Base-by-base conservation (phyloP, 2,888 invertebrate genomes). In the Polydrusus cervinus region DNA sequence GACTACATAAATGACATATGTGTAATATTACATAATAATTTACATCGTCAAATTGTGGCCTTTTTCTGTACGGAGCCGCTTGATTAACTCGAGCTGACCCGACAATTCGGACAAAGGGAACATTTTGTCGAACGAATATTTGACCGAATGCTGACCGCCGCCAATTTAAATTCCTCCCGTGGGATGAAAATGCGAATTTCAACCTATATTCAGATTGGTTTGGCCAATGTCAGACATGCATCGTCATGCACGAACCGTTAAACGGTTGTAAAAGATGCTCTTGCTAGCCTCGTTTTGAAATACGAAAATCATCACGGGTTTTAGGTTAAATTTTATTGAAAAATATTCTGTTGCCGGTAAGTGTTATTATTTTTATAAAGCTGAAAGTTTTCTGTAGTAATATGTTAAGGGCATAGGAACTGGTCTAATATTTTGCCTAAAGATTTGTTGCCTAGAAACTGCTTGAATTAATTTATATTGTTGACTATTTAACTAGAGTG, bases 111-210 rank as follows among this genome's bases (percentile, higher is more conserved):
- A 71, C 75, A 75, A 71, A 66, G 62, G 61, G 62, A 55, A 75
- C 66, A 71, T 75, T 71, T 43, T 40, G 51, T 45, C 57, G 73
- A 70, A 69, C 75, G 65, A 61, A 71, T 68, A 75, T 71, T 79
- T 75, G 69, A 74, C 81, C 81, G 79, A 84, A 80, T 80, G 84
- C 83, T 83, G 83, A 84, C 84, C 84, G 80, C 81, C 77, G 78
- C 80, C 84, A 84, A 85, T 84, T 85, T 84, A 83, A 84, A 85
- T 85, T 84, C 83, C 81, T 81, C 80, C 79, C 79, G 78, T 76
- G 81, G 77, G 81, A 81, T 81, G 80, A 78, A 82, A 83, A 82
- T 81, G 81, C 82, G 79, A 82, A 82, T 82, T 76, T 76, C 68
- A 72, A 72, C 72, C 62, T 71, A 68, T 64, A 75, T 71, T 71